These are phyloP conservation scores for Blastomussa wellsi DNA, from an alignment of 92 coral and sea anemone species.

Conservation along the genomic window DNA sequence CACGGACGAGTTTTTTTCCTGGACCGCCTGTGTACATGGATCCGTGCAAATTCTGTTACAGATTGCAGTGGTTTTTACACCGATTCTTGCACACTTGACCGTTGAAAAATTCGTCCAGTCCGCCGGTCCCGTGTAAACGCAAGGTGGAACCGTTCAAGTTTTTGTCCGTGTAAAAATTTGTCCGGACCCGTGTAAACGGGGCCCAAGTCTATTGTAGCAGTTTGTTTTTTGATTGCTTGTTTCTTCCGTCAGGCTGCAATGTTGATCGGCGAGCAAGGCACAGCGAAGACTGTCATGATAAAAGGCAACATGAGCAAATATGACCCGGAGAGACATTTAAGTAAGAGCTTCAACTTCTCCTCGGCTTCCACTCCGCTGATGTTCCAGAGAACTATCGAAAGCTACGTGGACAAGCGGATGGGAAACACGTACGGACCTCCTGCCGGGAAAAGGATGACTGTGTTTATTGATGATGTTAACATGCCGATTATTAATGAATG, in stretches of 20 bases:
- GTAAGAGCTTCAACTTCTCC: constrained; percentile 94
- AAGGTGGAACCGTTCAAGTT: too few relatives aligned
- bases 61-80: too few relatives aligned
- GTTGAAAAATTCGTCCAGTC: too few relatives aligned
- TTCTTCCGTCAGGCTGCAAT: constrained; percentile 74
- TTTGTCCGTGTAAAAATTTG: too few relatives aligned
- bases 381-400: constrained; percentile 92
- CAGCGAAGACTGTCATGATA: constrained; percentile 98
- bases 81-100: too few relatives aligned
- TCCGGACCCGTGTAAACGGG: background rate
- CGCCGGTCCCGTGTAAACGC: too few relatives aligned
- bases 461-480: constrained; percentile 81
- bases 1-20: too few relatives aligned
- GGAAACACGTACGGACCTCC: constrained; percentile 92
- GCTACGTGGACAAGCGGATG: constrained; percentile 90
- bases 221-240: background rate
- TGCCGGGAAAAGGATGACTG: constrained; percentile 90
- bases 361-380: constrained; percentile 95
- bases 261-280: constrained; percentile 97
- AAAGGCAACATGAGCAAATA: constrained; percentile 90
- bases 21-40: too few relatives aligned
- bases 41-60: too few relatives aligned
- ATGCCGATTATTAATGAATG: constrained; percentile 91
- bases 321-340: constrained; percentile 92
- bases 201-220: background rate